Percentiles rank a stretch among this genome's conserved stretches.
phyloP scores from a whole-genome alignment of 2,797 vertebrate genomes.

The Helostoma temminkii region DNA sequence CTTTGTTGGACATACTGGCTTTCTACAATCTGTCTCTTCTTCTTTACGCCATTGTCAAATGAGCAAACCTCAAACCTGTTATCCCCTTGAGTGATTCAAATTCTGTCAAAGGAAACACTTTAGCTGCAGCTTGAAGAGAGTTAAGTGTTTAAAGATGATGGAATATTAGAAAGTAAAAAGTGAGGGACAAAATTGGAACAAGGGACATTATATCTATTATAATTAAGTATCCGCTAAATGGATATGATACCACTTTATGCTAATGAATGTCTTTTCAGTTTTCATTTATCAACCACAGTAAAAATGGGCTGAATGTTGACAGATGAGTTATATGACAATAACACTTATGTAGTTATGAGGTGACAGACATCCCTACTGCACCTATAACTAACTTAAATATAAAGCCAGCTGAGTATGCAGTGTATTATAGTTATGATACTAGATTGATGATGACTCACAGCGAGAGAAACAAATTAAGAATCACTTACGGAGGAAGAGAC shows the following conservation, averaged over 20 bases:
- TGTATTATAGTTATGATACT: too few relatives aligned
- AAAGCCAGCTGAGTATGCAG: background rate
- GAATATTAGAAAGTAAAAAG: slow-evolving; percentile 11
- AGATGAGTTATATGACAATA: background rate
- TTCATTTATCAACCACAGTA: too few relatives aligned
- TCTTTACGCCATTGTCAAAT: slow-evolving; percentile 1
- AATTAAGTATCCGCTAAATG: too few relatives aligned
- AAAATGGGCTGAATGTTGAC: too few relatives aligned
- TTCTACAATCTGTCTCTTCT: background rate
- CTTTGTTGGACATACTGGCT: background rate
- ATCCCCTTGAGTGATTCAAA: slow-evolving; percentile 12
- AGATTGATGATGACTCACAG: background rate
- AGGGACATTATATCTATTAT: background rate
- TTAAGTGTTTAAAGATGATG: slow-evolving; percentile 24
- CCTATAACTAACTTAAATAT: background rate
- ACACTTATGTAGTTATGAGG: too few relatives aligned
- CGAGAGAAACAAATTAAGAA: background rate
- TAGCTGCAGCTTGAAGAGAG: too few relatives aligned
- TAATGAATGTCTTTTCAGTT: background rate
- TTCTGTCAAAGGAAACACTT: slow-evolving; percentile 10
- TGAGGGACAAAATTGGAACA: background rate
- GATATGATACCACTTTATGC: background rate
- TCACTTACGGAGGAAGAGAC: background rate
- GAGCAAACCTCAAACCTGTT: slow-evolving; percentile 14
- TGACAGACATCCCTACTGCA: too few relatives aligned